Conservation (phyloP, 2,888 invertebrate genomes). For the Carabus problematicus region DNA sequence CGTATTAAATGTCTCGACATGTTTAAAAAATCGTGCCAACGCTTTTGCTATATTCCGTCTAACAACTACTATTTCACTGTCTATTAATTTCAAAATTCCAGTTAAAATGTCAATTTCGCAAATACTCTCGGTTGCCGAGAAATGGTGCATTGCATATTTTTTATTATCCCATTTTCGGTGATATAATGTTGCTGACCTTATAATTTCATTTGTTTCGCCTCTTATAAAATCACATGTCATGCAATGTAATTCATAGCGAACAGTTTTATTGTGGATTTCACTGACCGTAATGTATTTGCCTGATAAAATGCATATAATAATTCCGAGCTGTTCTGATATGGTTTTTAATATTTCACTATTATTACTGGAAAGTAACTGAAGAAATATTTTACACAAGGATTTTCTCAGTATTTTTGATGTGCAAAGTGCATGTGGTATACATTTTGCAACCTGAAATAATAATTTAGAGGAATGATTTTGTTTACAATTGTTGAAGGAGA, state of each 20-base stretch:
- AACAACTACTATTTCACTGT: slow-evolving; percentile 50
- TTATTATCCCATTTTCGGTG: slow-evolving; percentile 47
- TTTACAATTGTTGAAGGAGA: background rate
- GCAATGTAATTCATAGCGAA: slow-evolving; percentile 46
- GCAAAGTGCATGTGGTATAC: slow-evolving; percentile 27
- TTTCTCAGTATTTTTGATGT: slow-evolving; percentile 32
- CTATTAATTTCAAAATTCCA: slow-evolving; percentile 47
- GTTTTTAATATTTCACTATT: slow-evolving; percentile 21
- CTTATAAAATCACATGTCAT: slow-evolving; percentile 51
- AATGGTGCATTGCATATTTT: too few relatives aligned
- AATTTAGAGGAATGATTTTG: background rate
- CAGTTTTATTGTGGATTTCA: slow-evolving; percentile 24
- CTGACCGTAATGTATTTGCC: slow-evolving; percentile 47
- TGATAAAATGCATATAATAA: slow-evolving; percentile 50
- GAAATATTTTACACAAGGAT: slow-evolving; percentile 34
- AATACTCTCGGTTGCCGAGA: too few relatives aligned
- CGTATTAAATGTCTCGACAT: slow-evolving; percentile 57
- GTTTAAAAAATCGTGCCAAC: slow-evolving; percentile 59
- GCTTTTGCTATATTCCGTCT: slow-evolving; percentile 55
- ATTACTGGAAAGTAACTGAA: slow-evolving; percentile 32
- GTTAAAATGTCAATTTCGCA: slow-evolving; percentile 15
- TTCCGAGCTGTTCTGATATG: slow-evolving; percentile 47
- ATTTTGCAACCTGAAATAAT: slow-evolving; percentile 38
- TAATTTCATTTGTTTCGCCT: slow-evolving; percentile 45
- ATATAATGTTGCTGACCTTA: slow-evolving; percentile 44